Conservation (phyloP, 37 sponge, comb jelly and placozoan species). For the Bolinopsis microptera region DNA sequence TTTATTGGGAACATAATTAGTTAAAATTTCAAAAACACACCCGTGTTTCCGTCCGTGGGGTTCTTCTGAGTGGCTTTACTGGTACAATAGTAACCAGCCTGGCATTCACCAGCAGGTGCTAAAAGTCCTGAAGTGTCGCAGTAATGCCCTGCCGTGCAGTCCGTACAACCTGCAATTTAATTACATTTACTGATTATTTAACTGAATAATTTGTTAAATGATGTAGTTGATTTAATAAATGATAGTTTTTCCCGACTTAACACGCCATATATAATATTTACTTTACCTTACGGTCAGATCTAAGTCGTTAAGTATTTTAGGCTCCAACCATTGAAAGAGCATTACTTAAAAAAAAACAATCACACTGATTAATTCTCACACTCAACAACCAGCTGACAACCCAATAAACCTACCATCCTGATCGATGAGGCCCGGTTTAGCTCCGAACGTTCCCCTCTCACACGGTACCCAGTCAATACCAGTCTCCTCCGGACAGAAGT, state of each 20-base stretch:
- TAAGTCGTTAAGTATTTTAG: too few species aligned
- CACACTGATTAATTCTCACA: too few species aligned
- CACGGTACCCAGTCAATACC: background rate
- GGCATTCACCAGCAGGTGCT: constrained; percentile 53
- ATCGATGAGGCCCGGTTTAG: background rate
- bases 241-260: too few species aligned
- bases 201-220: background rate
- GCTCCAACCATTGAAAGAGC: too few species aligned
- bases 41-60: constrained; percentile 67
- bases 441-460: constrained; percentile 19
- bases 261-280: too few species aligned
- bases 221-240: too few species aligned
- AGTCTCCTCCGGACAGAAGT: constrained; percentile 66
- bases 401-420: constrained; percentile 4
- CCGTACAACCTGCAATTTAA: constrained; percentile 24
- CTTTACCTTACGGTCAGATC: too few species aligned
- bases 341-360: too few species aligned
- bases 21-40: constrained; percentile 42
- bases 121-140: background rate
- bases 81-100: constrained; percentile 65
- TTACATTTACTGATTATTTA: background rate
- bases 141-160: background rate
- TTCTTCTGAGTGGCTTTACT: constrained; percentile 44
- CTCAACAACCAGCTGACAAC: too few species aligned
- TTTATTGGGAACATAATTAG: too few species aligned